Evolutionary conservation across 2,113 vertebrate species (phyloP).

Genomic region (Leptocoma aspasia): DNA sequence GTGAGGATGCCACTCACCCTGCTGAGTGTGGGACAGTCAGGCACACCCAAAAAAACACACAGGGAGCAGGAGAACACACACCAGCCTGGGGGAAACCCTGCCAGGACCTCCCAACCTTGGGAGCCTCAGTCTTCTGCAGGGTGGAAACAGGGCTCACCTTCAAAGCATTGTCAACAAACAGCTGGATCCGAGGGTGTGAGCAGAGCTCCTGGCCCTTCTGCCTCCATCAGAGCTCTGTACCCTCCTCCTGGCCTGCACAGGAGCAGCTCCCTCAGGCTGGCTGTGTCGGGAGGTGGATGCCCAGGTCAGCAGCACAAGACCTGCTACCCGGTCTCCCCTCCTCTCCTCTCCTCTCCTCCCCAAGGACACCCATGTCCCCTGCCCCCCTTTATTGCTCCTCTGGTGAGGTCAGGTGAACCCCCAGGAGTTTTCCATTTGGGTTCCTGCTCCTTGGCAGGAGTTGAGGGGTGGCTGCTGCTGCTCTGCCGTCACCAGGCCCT

Average conservation of each 20-base stretch:
- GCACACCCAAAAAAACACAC: accelerated
- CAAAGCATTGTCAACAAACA: accelerated
- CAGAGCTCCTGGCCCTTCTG: background rate
- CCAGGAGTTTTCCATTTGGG: background rate
- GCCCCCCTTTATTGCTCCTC: background rate
- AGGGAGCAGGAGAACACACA: accelerated
- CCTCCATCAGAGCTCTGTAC: background rate
- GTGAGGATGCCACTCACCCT: accelerated
- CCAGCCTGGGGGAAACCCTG: background rate
- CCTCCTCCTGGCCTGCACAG: too few species aligned
- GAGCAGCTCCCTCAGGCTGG: background rate
- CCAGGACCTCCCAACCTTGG: accelerated
- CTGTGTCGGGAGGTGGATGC: accelerated
- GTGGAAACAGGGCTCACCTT: background rate
- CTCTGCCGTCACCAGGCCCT: background rate
- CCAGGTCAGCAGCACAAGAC: too few species aligned
- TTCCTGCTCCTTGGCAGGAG: background rate
- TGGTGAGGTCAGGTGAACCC: background rate
- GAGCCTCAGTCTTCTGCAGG: too few species aligned
- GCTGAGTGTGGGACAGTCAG: accelerated
- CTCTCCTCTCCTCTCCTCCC: background rate
- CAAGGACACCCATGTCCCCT: too few species aligned
- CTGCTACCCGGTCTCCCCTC: background rate
- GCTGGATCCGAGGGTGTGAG: accelerated
- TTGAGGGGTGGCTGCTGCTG: accelerated